Base-by-base conservation (phyloP, 2,113 vertebrate species). In the Pygathrix nemaeus region DNA sequence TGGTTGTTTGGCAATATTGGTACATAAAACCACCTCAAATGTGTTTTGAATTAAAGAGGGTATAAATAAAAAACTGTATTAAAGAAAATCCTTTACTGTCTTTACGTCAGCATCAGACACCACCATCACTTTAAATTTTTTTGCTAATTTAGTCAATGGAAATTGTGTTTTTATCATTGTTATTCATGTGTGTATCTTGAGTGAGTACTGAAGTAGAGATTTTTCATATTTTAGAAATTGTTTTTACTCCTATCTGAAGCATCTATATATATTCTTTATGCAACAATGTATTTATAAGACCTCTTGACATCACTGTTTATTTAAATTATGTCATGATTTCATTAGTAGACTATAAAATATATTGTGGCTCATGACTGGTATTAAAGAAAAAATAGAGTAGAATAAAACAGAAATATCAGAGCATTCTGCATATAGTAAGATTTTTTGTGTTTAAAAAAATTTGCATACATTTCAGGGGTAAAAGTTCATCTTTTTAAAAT, bases 241-340 rank as follows among this genome's bases (percentile, higher is more conserved):
- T 84, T 93, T 95, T 82, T 61, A 43, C n/a, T 52, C 38, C 8
- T 55, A 68, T 59, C 16, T 90, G 80, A 97, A 96, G 30, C 55
- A 35, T 66, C 38, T 82, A 0, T 13, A 20, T 81, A 38, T 96
- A 64, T 84, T 72, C 14, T 95, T 86, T 57, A 57, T 25, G 21
- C 38, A 88, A 55, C 59, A 76, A 68, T 50, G 14, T 75, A 73
- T 79, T 90, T 96, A 40, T 82, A 43, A 66, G 86, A 89, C 43
- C 8, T 86, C n/a, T 86, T 96, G 50, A 52, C 52, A 30, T 48
- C 43, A 55, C 61, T 90, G 48, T 16, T 70, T 86, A 85, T 76
- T 90, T 21, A 80, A 88, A 57, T 11, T 86, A 14, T 14, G 38
- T 93, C 25, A 79, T 9, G 88, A 32, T 80, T 64, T 70, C 48